Percentiles rank a stretch among this genome's conserved stretches.
Evolutionary conservation across 2,797 vertebrate species (phyloP).

Genomic region (Miichthys miiuy): DNA sequence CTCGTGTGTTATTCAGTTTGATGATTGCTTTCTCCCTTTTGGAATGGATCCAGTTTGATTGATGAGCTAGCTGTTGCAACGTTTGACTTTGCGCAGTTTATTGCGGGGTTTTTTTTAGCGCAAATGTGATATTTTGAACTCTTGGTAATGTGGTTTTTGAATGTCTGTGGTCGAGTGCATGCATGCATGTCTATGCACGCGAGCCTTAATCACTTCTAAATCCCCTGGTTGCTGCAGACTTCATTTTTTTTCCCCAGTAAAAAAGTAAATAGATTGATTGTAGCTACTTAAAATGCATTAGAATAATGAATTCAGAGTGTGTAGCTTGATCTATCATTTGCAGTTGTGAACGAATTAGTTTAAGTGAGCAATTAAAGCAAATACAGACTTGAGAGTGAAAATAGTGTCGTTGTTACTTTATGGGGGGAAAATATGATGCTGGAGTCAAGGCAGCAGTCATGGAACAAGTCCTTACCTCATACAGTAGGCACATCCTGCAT

Average conservation of each 20-base stretch:
- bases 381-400: constrained; percentile 33
- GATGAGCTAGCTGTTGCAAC: neutral
- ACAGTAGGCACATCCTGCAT: constrained; percentile 37
- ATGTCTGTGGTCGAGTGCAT: constrained; percentile 1
- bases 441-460: constrained; percentile 39
- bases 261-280: neutral
- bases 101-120: neutral
- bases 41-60: neutral
- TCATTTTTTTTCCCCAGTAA: neutral
- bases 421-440: constrained; percentile 70
- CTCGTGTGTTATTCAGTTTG: neutral
- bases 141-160: neutral
- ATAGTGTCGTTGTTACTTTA: constrained; percentile 39
- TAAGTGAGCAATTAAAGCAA: constrained; percentile 33
- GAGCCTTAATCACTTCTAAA: neutral
- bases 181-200: neutral
- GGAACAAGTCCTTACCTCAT: constrained; percentile 65
- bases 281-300: neutral
- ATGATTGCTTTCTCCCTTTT: neutral
- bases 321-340: constrained; percentile 8
- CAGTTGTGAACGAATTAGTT: constrained; percentile 37
- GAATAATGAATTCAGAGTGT: neutral
- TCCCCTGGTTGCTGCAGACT: constrained; percentile 14
- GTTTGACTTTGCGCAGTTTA: neutral
- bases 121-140: neutral